Base-by-base conservation (phyloP, 1,140 invertebrate genomes). In the Popillia japonica region DNA sequence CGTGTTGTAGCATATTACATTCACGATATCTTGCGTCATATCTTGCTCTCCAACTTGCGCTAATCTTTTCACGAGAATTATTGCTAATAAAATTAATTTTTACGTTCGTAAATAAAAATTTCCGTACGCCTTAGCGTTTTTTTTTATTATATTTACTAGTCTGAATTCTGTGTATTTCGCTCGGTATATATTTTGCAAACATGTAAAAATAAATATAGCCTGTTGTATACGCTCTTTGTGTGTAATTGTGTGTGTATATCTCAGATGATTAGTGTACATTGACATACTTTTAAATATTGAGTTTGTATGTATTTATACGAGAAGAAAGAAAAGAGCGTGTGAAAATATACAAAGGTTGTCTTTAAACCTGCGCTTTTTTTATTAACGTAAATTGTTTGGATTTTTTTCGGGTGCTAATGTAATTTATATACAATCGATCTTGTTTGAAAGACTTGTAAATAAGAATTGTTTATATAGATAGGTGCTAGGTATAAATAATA, bases 231-330 rank as follows among this genome's bases (percentile, higher is more conserved):
- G 42, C 42, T 44, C 8, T 44, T n/a, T 55, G 14, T 55, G 48
- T 55, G 48, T 55, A 55, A n/a, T 55, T 55, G 17, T 55, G 17
- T 55, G 27, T 55, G 14, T 55, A 34, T 55, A 55, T 44, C 4
- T 55, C 48, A n/a, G 48, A 14, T 55, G 48, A 55, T 55, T 55
- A n/a, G 14, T 55, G 48, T 55, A 17, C 48, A 55, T 55, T 55
- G 48, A 55, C 48, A 55, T 55, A 55, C 48, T 55, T 55, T 55
- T 55, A 55, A 55, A 55, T 55, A 55, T 55, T 55, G 48, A n/a
- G 14, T 17, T n/a, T 6, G 11, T n/a, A 55, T n/a, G 48, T 55
- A 55, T 55, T 55, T 55, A 55, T 55, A 34, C 27, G 4, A 34
- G 27, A 34, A 34, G 27, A 34, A 55, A 55, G 17, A 55, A n/a